These are phyloP conservation scores for Labroides dimidiatus DNA, from an alignment of 2,797 vertebrate species.

Conservation along the genomic window DNA sequence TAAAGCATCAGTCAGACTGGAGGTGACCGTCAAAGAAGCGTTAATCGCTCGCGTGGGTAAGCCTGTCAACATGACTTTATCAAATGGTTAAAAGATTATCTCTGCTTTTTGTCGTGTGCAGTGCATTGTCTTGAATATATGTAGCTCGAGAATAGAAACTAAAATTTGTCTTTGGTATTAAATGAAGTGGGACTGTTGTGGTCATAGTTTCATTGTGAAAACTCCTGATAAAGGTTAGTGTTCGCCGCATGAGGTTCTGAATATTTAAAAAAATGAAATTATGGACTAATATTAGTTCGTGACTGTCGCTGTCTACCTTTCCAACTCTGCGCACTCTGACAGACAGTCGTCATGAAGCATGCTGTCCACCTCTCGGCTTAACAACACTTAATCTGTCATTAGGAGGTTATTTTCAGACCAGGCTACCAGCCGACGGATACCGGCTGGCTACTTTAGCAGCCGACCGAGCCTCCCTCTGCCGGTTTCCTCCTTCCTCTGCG, in stretches of 20 bases:
- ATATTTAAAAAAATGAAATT: slow-evolving; percentile 37
- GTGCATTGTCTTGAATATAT: slow-evolving; percentile 11
- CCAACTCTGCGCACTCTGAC: slow-evolving; percentile 20
- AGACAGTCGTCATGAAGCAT: slow-evolving; percentile 54
- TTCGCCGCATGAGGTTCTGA: slow-evolving; percentile 11
- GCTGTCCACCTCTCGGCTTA: slow-evolving; percentile 71
- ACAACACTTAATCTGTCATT: slow-evolving; percentile 81
- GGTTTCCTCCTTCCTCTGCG: neutral
- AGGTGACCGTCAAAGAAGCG: slow-evolving; percentile 75
- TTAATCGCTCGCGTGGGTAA: slow-evolving; percentile 73
- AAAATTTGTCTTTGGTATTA: neutral
- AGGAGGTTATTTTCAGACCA: slow-evolving; percentile 79
- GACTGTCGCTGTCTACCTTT: slow-evolving; percentile 39
- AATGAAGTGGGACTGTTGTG: neutral
- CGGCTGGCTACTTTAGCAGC: slow-evolving; percentile 31
- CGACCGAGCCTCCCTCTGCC: slow-evolving; percentile 10
- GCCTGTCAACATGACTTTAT: slow-evolving; percentile 15
- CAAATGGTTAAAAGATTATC: neutral
- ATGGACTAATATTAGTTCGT: slow-evolving; percentile 58
- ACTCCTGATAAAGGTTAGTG: neutral
- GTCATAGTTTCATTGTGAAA: neutral
- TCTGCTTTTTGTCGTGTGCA: neutral
- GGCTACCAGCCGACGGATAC: slow-evolving; percentile 20
- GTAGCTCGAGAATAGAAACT: neutral
- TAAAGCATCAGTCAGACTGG: slow-evolving; percentile 61